Evolutionary conservation across 2,888 invertebrate genomes (phyloP), one percentile per base, ranked within the genome.

Genomic region (Xanthorhoe spadicearia): DNA sequence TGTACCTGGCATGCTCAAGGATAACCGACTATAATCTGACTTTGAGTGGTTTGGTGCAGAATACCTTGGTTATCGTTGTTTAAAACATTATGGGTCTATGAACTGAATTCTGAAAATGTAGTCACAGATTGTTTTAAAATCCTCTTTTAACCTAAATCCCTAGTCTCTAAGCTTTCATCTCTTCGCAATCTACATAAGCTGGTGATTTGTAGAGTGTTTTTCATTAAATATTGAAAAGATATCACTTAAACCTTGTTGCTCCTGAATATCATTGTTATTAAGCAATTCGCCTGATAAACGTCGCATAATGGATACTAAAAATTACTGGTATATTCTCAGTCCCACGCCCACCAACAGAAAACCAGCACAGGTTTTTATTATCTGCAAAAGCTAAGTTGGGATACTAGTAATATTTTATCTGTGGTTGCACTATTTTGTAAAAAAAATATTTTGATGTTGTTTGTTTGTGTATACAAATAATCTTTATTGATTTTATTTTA

Each of bases 151-250:
- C 13, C 4, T 13, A 46, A 46, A 10, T 46, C 46, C n/a, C 7
- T 61, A 65, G 50, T 57, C 50, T 19, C 18, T 18, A 19, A 57
- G 53, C 35, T 43, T 65, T 64, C 46, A 55, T 64, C 61, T 58
- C 59, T 53, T 63, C 13, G 18, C 48, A 53, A 19, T 46, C 55
- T 66, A 23, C 52, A 51, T 48, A 48, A 60, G 28, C 61, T 50
- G 49, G 55, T 65, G 46, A 63, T 71, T 59, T 58, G 52, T 17
- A 53, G 32, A 61, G 54, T 51, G 55, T 55, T 66, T 64, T n/a
- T 67, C 48, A 69, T 66, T 62, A 63, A 64, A 62, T 17, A 68
- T 69, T 55, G 18, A 67, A 68, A 59, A 62, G 46, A 61, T 65
- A 70, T 66, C 52, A n/a, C 32, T 49, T 51, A 68, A 61, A 59